Evolutionary conservation across 2,113 vertebrate genomes (phyloP), one percentile per base, ranked within the genome.

Genomic region (Mobula birostris): DNA sequence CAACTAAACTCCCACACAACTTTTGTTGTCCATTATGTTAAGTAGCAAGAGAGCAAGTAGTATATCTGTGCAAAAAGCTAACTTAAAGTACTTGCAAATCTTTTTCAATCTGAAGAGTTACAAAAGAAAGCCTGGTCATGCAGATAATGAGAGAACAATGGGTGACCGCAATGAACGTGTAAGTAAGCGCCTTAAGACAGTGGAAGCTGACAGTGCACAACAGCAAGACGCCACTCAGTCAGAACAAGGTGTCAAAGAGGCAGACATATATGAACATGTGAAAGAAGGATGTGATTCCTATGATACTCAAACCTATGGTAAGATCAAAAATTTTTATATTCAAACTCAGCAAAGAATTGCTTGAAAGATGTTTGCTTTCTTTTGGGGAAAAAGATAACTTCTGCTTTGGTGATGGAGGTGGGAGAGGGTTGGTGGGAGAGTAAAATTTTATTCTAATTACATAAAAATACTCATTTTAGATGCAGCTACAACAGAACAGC

Each of bases 281-380:
- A 97, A 96, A 88, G 95, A 98, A 95, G 96, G 96, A 94, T 97
- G 97, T 1, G 96, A 97, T 40, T n/a, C 94, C 79, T 98, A 98
- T 0, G 98, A 99, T 94, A 94, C 97, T 0, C 98, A 99, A 96
- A 99, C 99, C 0, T 99, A 99, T 0, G 99, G 99, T 99, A 97
- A 0, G 91, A 17, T 68, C 61, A 90, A 17, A 61, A 32, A 15
- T 66, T 12, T 87, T 87, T 27, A 63, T 66, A 66, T 66, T 88
- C 85, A 29, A 11, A 63, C 63, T 66, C 11, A 12, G 6, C 11
- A 58, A 4, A 85, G 48, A 58, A 58, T 85, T 7, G 8, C 32
- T 56, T 29, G 11, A 29, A 14, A 77, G 21, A 9, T n/a, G 8
- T 78, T 76, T n/a, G 70, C 19, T 19, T 79, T 94, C 32, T 79